These are phyloP conservation scores for Strigamia maritima DNA, from an alignment of 2,888 invertebrate genomes.

Conservation along the genomic window DNA sequence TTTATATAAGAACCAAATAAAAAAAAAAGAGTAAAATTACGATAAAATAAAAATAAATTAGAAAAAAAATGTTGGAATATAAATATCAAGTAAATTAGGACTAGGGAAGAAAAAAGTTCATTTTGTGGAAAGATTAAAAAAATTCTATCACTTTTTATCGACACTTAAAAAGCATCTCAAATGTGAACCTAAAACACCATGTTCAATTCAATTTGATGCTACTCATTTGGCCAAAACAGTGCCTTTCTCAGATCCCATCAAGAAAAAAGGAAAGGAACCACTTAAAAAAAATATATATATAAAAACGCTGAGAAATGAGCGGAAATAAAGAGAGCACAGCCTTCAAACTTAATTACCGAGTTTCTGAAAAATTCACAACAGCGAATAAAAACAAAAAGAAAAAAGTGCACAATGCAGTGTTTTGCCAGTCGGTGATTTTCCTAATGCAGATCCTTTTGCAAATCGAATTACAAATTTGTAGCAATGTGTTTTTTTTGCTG, in stretches of 20 bases:
- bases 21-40: background rate
- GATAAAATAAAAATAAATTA: background rate
- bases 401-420: background rate
- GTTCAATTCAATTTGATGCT: slow-evolving; percentile 32
- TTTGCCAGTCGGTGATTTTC: slow-evolving; percentile 18
- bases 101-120: background rate
- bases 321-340: slow-evolving; percentile 15
- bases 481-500: background rate
- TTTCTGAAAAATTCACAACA: background rate
- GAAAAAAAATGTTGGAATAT: background rate
- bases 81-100: slow-evolving; percentile 1
- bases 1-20: background rate
- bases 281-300: background rate
- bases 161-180: slow-evolving; percentile 24
- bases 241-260: slow-evolving; percentile 22
- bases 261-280: background rate
- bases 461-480: slow-evolving; percentile 20
- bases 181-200: slow-evolving; percentile 1
- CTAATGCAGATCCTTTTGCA: slow-evolving; percentile 3
- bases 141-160: slow-evolving; percentile 22
- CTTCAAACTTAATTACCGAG: slow-evolving; percentile 30
- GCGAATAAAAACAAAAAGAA: background rate
- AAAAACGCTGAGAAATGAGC: background rate
- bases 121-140: background rate
- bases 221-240: slow-evolving; percentile 12